Evolutionary conservation across 2,113 vertebrate genomes (phyloP).

Genomic region (Dicrurus megarhynchus): DNA sequence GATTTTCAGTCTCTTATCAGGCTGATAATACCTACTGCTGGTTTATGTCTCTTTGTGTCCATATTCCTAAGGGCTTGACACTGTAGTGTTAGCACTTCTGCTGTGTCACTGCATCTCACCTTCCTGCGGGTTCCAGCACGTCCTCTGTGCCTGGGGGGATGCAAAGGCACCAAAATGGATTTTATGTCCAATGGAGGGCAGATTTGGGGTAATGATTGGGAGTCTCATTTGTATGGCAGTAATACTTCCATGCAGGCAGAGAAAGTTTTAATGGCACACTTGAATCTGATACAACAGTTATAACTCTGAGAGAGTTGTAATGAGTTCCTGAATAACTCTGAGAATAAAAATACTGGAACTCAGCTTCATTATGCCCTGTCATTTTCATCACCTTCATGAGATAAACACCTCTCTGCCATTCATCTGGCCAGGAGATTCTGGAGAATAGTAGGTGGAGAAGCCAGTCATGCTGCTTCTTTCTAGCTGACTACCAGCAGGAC

Average conservation of each 20-base stretch:
- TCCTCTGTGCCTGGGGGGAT: background rate
- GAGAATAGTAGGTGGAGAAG: background rate
- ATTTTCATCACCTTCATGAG: background rate
- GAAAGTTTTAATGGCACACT: background rate
- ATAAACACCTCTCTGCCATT: background rate
- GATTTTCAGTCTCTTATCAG: background rate
- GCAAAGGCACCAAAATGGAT: background rate
- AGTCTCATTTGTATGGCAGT: background rate
- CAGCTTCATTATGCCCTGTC: background rate
- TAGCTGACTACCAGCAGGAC: background rate
- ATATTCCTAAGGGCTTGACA: background rate
- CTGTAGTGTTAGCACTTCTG: background rate
- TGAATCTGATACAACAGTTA: background rate
- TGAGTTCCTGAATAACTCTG: background rate
- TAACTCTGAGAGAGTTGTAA: background rate
- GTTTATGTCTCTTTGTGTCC: background rate
- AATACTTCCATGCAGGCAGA: background rate
- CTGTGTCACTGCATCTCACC: background rate
- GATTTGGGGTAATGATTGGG: background rate
- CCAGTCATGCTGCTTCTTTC: background rate
- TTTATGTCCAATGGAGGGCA: background rate
- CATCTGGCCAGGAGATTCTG: background rate
- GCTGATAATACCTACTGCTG: background rate
- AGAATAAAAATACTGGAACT: background rate
- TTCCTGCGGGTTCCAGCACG: background rate